Conservation (phyloP, 2,797 vertebrate genomes). For the Cyprinella venusta region DNA sequence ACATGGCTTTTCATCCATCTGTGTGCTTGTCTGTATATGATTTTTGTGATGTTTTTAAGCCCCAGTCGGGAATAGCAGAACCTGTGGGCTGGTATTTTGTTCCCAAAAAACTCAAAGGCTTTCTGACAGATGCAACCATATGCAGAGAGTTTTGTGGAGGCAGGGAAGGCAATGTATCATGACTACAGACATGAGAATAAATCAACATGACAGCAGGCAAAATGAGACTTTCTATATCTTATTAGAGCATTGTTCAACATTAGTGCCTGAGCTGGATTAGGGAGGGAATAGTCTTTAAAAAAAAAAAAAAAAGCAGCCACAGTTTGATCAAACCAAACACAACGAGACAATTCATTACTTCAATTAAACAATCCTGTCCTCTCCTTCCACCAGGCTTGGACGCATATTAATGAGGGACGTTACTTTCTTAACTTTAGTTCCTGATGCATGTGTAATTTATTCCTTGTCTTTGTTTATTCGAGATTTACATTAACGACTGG, state of each 20-base stretch:
- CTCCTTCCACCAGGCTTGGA: constrained; percentile 23
- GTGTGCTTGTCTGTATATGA: not conserved
- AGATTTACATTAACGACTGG: constrained; percentile 29
- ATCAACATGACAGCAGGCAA: constrained; percentile 56
- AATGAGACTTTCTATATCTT: constrained; percentile 58
- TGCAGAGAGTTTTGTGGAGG: constrained; percentile 41
- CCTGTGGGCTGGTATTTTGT: constrained; percentile 20
- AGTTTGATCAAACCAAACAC: constrained; percentile 43
- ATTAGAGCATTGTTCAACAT: constrained; percentile 52
- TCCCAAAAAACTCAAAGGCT: constrained; percentile 28
- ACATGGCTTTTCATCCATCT: constrained; percentile 28
- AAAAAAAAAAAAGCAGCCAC: not conserved
- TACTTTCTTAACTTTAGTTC: constrained; percentile 14
- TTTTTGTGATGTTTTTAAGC: constrained; percentile 34
- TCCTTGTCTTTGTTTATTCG: constrained; percentile 22
- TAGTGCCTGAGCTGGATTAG: constrained; percentile 46
- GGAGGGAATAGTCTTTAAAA: constrained; percentile 45
- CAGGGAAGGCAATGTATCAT: constrained; percentile 44
- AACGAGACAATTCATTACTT: constrained; percentile 54
- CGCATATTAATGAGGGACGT: constrained; percentile 37
- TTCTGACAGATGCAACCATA: constrained; percentile 39
- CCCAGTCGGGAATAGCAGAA: constrained; percentile 37
- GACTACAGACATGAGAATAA: constrained; percentile 53
- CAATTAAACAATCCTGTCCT: constrained; percentile 40
- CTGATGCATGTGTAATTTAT: constrained; percentile 7